These are phyloP conservation scores for Actinemys pallida DNA, from an alignment of 2,113 vertebrate species.

Conservation along the genomic window DNA sequence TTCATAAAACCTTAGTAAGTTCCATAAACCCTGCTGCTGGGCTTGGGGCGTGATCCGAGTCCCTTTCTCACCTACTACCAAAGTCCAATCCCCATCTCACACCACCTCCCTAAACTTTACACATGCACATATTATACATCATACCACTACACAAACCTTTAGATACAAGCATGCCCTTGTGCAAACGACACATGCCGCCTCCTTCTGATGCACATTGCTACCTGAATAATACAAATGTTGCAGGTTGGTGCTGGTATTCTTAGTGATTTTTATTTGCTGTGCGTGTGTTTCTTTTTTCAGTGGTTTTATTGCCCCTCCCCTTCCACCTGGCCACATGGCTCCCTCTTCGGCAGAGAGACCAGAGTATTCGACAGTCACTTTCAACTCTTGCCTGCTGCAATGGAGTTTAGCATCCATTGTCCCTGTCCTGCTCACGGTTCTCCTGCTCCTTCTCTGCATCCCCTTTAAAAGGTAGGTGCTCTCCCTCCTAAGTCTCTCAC, in stretches of 20 bases:
- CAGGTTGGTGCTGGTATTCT: not conserved
- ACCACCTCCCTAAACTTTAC: not conserved
- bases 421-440: not conserved
- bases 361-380: rapidly evolving
- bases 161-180: not conserved
- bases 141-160: not conserved
- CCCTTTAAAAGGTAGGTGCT: not conserved
- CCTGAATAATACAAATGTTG: not conserved
- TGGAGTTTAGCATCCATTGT: not conserved
- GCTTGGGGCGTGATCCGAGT: not conserved
- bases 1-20: not conserved
- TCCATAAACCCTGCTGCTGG: not conserved
- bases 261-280: not conserved
- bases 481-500: not conserved
- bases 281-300: not conserved
- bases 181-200: not conserved
- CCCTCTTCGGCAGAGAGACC: not conserved
- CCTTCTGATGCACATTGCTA: not conserved
- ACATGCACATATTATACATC: not conserved
- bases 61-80: not conserved
- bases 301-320: not conserved
- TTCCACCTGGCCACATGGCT: not conserved
- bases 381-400: not conserved
- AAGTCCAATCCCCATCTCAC: not conserved
- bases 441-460: constrained; percentile 51